Conservation (phyloP, 64 coral and sea anemone genomes). For the Pocillopora verrucosa region DNA sequence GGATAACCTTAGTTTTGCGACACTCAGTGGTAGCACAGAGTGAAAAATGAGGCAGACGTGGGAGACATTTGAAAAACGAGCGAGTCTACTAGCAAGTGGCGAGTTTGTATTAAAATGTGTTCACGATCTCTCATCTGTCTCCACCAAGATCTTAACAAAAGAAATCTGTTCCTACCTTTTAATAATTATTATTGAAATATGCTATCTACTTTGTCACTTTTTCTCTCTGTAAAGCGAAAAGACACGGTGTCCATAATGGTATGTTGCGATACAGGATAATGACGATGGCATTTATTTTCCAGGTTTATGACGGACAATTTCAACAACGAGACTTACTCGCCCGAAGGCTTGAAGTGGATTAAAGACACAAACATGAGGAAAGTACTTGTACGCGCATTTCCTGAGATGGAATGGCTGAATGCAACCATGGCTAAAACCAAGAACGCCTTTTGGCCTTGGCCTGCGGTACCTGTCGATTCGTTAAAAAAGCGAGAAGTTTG, state of each 20-base stretch:
- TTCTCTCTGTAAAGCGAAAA: no score
- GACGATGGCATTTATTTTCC: not conserved
- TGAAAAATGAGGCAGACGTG: no score
- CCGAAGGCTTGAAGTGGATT: conserved; percentile 79
- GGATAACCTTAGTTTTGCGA: no score
- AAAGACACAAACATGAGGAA: conserved; percentile 52
- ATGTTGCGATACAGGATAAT: not conserved
- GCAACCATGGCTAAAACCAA: conserved; percentile 31
- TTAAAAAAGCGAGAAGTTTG: not conserved
- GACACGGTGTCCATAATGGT: not conserved
- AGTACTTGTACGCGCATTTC: conserved; percentile 61
- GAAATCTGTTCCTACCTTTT: no score
- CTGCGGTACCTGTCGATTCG: not conserved
- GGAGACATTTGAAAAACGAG: no score
- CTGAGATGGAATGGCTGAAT: conserved; percentile 21
- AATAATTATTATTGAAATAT: no score
- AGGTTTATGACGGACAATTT: conserved; percentile 85
- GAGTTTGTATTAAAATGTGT: no score
- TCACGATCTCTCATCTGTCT: no score
- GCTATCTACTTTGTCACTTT: no score
- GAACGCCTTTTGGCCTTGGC: conserved; percentile 85
- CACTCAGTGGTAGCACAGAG: no score
- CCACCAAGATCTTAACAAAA: no score
- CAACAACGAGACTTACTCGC: conserved; percentile 42
- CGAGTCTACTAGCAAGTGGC: no score